phyloP scores from a whole-genome alignment of 2,888 invertebrate genomes.

The Pristionchus arcanus region DNA sequence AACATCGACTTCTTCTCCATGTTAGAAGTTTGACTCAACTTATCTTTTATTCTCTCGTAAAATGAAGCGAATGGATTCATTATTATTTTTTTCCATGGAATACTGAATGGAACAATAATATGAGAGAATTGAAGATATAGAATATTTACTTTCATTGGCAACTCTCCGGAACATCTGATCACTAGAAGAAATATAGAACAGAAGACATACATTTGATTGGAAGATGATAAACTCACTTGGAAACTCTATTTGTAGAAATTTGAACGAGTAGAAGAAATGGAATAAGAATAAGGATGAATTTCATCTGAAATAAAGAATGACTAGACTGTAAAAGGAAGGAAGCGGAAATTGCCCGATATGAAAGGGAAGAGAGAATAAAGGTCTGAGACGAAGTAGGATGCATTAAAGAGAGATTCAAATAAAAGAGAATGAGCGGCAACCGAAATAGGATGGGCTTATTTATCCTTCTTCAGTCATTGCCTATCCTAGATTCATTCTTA shows the following conservation, averaged over 20 bases:
- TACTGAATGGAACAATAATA: not conserved
- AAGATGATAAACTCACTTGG: not conserved
- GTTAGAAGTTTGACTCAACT: no score
- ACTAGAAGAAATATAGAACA: not conserved
- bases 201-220: not conserved
- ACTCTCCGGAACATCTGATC: not conserved
- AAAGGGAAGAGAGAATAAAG: not conserved
- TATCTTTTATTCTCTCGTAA: no score
- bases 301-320: not conserved
- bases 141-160: not conserved
- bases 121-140: no score
- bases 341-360: not conserved
- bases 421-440: constrained; percentile 17
- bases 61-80: not conserved
- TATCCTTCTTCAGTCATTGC: not conserved
- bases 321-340: not conserved
- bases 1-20: not conserved
- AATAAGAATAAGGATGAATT: not conserved
- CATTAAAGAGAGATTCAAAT: not conserved
- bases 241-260: no score
- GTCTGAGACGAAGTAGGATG: not conserved
- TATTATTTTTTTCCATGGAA: not conserved
- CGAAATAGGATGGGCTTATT: not conserved
- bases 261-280: not conserved
- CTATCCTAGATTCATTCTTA: not conserved